Base-by-base conservation (phyloP, 2,888 invertebrate species). In the Ochropleura leucogaster region DNA sequence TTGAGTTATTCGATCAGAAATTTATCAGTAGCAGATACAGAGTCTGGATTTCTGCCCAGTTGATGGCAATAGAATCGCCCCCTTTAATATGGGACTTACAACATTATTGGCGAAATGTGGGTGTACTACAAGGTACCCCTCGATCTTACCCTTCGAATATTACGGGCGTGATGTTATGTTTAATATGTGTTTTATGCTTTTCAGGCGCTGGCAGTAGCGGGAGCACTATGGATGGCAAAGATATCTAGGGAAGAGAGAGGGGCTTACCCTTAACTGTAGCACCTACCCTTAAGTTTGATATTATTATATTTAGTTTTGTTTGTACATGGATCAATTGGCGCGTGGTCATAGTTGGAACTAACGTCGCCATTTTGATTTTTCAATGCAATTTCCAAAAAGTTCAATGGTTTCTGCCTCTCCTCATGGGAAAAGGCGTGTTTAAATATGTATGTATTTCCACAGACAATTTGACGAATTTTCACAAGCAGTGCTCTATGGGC, bases 181-280 rank as follows among this genome's bases (percentile, higher is more conserved):
- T 30, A 57, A 30, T 57, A 57, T n/a, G 7, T 74, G 2, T 74
- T 20, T 47, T 55, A 82, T 47, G 74, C 70, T 85, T 94, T 94
- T 69, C 92, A 96, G 96, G 92, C 89, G 3, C 80, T 94, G 60
- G 95, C 95, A 1, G 96, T 96, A 0, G 94, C 85, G 0, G 96
- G 95, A 0, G 94, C 95, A 6, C 71, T 96, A 18, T 96, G 96
- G 96, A 90, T 96, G 90, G 96, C 96, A 10, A 96, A 95, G 80
- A 94, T 96, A 77, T 91, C 94, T 7, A 90, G 93, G 87, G 92
- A 94, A 82, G 95, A 95, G 59, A 91, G 87, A n/a, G 91, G 90
- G 6, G 91, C 90, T 1, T 94, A 91, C 64, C 93, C 93, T 30
- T 94, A 87, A 89, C 40, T 49, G 16, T 6, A 2, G 12, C 46